Evolutionary conservation across 1,140 invertebrate species (phyloP).

Genomic region (Augochlora pura): DNA sequence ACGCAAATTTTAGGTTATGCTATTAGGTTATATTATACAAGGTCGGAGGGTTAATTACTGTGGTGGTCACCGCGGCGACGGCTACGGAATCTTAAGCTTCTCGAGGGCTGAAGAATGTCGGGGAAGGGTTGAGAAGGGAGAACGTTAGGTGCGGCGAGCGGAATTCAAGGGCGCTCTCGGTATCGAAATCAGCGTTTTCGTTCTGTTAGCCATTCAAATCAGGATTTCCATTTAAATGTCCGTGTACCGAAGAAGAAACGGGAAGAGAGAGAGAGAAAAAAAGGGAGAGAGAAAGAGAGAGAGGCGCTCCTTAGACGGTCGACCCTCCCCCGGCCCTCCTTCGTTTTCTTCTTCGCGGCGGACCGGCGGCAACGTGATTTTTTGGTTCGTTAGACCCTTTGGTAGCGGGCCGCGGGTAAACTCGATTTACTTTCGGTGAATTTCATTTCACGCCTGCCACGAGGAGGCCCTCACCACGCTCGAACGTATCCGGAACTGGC

Average conservation of each 20-base stretch:
- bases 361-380: constrained; percentile 60
- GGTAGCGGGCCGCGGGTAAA: constrained; percentile 62
- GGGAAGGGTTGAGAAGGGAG: too few relatives aligned
- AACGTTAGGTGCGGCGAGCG: not conserved
- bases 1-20: too few relatives aligned
- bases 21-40: too few relatives aligned
- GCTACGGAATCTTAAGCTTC: too few relatives aligned
- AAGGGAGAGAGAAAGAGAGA: not conserved
- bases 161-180: not conserved
- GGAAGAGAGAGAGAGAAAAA: not conserved
- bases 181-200: not conserved
- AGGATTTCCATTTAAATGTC: constrained; percentile 28
- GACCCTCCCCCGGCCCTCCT: not conserved
- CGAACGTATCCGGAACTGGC: constrained; percentile 27
- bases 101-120: not conserved
- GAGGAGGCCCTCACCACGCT: not conserved
- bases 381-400: constrained; percentile 74
- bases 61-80: too few relatives aligned
- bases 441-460: constrained; percentile 72
- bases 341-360: constrained; percentile 28
- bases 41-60: not conserved
- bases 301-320: not conserved
- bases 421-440: constrained; percentile 75
- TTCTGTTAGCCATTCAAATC: constrained; percentile 31
- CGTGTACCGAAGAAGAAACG: not conserved